Base-by-base conservation (phyloP, 2,113 vertebrate species). In the Callipepla californica region DNA sequence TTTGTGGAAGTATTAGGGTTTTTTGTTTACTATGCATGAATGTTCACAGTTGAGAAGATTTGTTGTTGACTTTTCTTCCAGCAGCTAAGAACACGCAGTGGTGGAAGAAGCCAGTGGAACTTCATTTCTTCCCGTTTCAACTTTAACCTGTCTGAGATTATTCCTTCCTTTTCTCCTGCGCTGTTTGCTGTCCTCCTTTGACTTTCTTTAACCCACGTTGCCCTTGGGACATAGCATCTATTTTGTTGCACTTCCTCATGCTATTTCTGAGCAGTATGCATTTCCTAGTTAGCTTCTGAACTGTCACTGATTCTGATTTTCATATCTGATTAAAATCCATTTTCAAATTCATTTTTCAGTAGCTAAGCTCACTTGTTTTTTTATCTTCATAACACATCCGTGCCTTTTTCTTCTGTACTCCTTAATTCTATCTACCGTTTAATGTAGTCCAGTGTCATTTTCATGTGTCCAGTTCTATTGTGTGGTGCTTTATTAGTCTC, bases 311-410 rank as follows among this genome's bases (percentile, higher is more conserved):
- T 70, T 38, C 63, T 70, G 47, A 32, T 70, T 38, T 53, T 55
- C 91, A 30, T 42, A 81, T 40, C 68, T 26, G 13, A 92, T 95
- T 95, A 93, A 96, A 94, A 75, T 93, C 59, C 81, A 72, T 67
- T 94, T 96, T 88, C 87, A 77, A 68, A 76, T 85, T 85, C 75
- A 85, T 67, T 78, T 85, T 47, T 72, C 65, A 55, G 55, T 70
- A 68, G 80, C 83, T 93, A 45, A 89, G 59, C 36, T 93, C 87
- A 78, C 83, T 93, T 87, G 62, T 67, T 89, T 87, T 93, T 79
- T 78, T 67, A 45, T 70, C n/a, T 73, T 53, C 36, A 7, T 20
- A 78, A 74, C 17, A 18, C 9, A 16, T 19, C 34, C 69, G 0
- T 26, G 28, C 44, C 53, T 38, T 58, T 42, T 51, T 32, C 26